phyloP scores from a whole-genome alignment of 2,888 invertebrate genomes.

The Protonemura montana region DNA sequence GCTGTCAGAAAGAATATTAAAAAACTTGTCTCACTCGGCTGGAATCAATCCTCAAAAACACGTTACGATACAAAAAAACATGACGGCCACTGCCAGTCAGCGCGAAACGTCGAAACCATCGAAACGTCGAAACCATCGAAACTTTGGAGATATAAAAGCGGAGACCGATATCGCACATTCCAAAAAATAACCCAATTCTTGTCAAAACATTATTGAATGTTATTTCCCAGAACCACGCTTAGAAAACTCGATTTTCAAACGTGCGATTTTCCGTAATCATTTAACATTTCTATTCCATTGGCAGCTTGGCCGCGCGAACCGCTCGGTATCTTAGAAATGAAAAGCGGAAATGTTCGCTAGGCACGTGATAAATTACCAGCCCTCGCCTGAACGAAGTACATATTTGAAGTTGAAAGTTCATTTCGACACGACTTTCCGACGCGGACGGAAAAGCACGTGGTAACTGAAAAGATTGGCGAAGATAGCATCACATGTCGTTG shows the following conservation, averaged over 20 bases:
- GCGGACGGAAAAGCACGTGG: neutral
- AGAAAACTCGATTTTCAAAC: neutral
- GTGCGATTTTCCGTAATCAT: neutral
- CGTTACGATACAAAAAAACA: neutral
- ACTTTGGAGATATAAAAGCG: neutral
- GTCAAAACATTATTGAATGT: neutral
- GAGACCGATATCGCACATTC: neutral
- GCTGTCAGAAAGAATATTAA: constrained; percentile 4
- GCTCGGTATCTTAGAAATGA: neutral
- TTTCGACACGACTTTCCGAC: neutral
- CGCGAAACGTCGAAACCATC: neutral
- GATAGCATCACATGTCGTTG: neutral
- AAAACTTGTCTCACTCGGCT: neutral
- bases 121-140: neutral
- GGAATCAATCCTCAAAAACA: neutral
- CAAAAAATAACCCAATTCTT: neutral
- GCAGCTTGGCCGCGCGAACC: neutral
- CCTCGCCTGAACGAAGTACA: neutral
- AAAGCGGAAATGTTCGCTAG: neutral
- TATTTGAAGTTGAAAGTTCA: neutral
- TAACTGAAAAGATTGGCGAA: neutral
- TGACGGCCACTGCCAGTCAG: neutral
- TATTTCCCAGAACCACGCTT: neutral
- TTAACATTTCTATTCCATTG: neutral
- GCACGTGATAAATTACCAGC: neutral